These are phyloP conservation scores for Oreotragus oreotragus DNA, from an alignment of 2,113 vertebrate species.

Conservation along the genomic window DNA sequence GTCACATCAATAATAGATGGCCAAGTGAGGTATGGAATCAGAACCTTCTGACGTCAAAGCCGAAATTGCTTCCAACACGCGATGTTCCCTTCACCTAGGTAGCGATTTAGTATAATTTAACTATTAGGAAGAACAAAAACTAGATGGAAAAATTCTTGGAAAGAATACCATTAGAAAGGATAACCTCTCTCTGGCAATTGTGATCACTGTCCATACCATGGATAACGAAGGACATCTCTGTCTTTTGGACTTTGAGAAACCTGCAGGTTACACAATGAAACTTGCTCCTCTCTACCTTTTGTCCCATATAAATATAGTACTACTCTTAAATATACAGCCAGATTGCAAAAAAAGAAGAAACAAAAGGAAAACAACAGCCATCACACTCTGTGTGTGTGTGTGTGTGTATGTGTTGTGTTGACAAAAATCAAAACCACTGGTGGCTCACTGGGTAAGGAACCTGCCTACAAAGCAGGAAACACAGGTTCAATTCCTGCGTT, in stretches of 20 bases:
- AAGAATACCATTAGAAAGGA: not conserved
- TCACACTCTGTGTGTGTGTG: not conserved
- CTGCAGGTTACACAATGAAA: not conserved
- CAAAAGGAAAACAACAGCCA: not conserved
- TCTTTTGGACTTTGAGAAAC: not conserved
- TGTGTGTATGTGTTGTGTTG: not conserved
- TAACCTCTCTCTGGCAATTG: not conserved
- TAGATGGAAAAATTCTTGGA: not conserved
- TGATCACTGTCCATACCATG: not conserved
- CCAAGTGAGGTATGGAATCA: not conserved
- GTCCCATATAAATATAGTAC: not conserved
- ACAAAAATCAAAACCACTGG: not conserved
- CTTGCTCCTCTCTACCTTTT: not conserved
- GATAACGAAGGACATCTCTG: not conserved
- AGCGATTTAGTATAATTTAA: not conserved
- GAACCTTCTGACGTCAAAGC: not conserved
- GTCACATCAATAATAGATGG: not conserved
- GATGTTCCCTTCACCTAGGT: not conserved
- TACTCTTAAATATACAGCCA: not conserved
- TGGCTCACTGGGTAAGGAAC: not conserved
- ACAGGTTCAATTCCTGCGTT: not conserved
- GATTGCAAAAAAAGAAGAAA: not conserved
- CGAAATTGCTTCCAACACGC: not conserved
- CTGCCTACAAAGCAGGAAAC: not conserved
- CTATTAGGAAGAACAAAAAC: not conserved